Evolutionary conservation across 2,797 vertebrate genomes (phyloP).

Genomic region (Acestrorhynchus altus): DNA sequence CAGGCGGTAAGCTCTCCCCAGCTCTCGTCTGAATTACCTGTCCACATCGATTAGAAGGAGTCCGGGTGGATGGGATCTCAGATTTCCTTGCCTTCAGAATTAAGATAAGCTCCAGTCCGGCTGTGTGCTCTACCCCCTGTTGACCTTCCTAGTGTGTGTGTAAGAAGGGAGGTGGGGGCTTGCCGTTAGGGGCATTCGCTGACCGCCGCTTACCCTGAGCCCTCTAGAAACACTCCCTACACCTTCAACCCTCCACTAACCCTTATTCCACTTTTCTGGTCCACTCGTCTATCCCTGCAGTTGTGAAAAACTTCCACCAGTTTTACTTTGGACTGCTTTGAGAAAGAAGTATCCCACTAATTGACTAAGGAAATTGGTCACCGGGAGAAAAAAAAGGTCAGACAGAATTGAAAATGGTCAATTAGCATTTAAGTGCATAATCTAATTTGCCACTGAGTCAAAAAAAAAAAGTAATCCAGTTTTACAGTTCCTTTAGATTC

Average conservation of each 20-base stretch:
- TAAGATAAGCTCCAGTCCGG: conserved; percentile 82
- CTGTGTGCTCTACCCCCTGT: conserved; percentile 75
- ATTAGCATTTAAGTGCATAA: conserved; percentile 55
- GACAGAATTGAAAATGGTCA: conserved; percentile 61
- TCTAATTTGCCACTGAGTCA: conserved; percentile 20
- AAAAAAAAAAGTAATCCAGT: conserved; percentile 44
- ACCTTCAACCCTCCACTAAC: conserved; percentile 33
- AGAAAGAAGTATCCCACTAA: conserved; percentile 31
- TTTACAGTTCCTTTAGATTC: conserved; percentile 49
- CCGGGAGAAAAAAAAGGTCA: conserved; percentile 44
- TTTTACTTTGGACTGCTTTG: background rate
- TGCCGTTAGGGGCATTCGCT: background rate
- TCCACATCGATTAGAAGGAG: conserved; percentile 81
- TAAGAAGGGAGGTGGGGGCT: conserved; percentile 62
- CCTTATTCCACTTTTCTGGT: conserved; percentile 41
- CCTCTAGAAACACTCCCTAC: conserved; percentile 4
- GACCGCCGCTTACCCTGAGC: background rate
- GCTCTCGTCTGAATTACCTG: conserved; percentile 79
- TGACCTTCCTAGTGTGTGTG: conserved; percentile 71
- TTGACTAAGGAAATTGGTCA: conserved; percentile 64
- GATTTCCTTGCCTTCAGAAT: conserved; percentile 82
- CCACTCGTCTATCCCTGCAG: conserved; percentile 62
- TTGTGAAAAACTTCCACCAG: background rate
- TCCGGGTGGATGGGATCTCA: conserved; percentile 77
- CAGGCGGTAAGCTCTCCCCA: conserved; percentile 69